A percentile compares a stretch with the other conserved stretches of the same genome.
Conservation (phyloP, 2,113 vertebrate species). For the Sinocyclocheilus maitianheensis region DNA sequence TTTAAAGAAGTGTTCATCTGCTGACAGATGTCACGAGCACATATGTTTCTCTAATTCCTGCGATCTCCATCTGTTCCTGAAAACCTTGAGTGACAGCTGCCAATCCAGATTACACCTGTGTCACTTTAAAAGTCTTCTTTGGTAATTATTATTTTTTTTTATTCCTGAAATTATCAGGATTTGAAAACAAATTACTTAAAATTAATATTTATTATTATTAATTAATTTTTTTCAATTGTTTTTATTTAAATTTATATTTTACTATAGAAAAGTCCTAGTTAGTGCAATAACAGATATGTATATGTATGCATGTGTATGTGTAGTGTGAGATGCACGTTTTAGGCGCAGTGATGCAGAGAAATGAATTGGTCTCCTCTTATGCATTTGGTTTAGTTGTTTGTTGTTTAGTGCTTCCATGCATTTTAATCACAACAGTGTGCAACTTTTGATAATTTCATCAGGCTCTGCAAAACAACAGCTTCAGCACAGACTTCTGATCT, state of each 20-base stretch:
- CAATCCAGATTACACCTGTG: conserved; percentile 44
- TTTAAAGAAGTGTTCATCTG: conserved; percentile 22
- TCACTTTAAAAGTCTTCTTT: background rate
- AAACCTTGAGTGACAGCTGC: conserved; percentile 55
- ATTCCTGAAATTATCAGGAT: background rate
- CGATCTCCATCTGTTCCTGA: conserved; percentile 65
- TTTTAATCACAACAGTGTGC: conserved; percentile 1
- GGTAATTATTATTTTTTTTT: background rate
- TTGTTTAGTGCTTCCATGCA: conserved; percentile 2
- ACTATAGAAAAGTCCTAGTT: too few species aligned
- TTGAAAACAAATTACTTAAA: background rate
- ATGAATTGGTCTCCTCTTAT: background rate
- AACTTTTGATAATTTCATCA: background rate
- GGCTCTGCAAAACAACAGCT: conserved; percentile 1
- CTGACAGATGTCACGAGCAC: conserved; percentile 16
- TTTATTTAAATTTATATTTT: too few species aligned
- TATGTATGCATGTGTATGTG: too few species aligned
- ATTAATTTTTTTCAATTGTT: too few species aligned
- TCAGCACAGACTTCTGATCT: background rate
- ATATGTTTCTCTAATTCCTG: conserved; percentile 42
- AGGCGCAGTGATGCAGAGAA: background rate
- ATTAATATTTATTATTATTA: too few species aligned
- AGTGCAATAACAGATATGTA: too few species aligned
- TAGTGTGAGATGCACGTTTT: background rate
- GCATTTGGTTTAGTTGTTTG: background rate